Base-by-base conservation (phyloP, 2,888 invertebrate species). In the Chrysolina americana region DNA sequence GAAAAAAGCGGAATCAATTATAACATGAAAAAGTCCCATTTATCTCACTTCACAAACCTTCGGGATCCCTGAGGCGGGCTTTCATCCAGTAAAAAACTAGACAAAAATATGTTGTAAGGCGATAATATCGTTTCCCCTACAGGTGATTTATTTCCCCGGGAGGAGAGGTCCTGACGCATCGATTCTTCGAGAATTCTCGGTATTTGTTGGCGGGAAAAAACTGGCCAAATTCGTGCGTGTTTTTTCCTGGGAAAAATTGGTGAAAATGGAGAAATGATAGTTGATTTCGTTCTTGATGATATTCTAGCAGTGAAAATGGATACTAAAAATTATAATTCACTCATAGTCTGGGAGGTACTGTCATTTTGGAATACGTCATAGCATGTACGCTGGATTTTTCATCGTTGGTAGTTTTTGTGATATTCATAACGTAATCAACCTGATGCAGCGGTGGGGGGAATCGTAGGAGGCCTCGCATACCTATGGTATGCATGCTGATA, bases 31-130 rank as follows among this genome's bases (percentile, higher is more conserved):
- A 75, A 65, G 59, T 50, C 53, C 75, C 47, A 75, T 75, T 75
- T 71, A 75, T 75, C 75, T 75, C 75, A 75, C 75, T 75, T 75
- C 65, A 65, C 65, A 69, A 69, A 72, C 75, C 65, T 74, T 50
- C 41, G 65, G 68, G 44, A 70, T 56, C 66, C 71, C 28, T 9
- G 4, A 66, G 66, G 66, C 66, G 36, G 65, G 68, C 59, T 71
- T 71, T 59, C 56, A 36, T 36, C 23, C 62, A 28, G 59, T 63
- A 75, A 75, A 74, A 75, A 75, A 71, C 65, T 75, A 75, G 75
- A 75, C 65, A 71, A 75, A 75, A 75, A 75, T 75, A 75, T 75
- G 75, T 75, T 69, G 65, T 69, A 69, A 69, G 69, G 75, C 75
- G 75, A 75, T 75, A 69, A 75, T 75, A 71, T 68, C 75, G 75